Evolutionary conservation across 2,113 vertebrate species (phyloP), one percentile per base, ranked within the genome.

Genomic region (Gymnocephalus cernua): DNA sequence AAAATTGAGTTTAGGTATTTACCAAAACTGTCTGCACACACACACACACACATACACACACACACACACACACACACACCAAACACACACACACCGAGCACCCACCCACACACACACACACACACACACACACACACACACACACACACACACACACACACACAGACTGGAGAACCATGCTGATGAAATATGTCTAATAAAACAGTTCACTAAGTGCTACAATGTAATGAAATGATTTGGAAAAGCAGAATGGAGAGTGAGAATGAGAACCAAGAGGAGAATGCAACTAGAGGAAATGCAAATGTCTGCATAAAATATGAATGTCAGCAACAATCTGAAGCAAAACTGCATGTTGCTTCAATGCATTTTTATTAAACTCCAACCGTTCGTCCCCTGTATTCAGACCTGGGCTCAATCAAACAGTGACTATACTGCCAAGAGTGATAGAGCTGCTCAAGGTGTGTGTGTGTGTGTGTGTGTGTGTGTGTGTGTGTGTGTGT

Each of bases 1-100:
- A 90, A 91, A 91, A 94, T 89, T 87, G 80, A 88, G 67, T 90
- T 81, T 50, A 82, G 83, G 73, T 86, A 74, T 89, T 90, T 90
- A 86, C 66, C 44, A 74, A 74, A 81, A 80, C 45, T 38, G 54
- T 45, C 19, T 44, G 66, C 41, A 41, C 38, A 41, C 35, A 35
- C 32, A 35, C 6, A 35, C 32, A 35, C 35, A 38, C 35, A 35
- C 32, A 32, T 8, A 35, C 38, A 41, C 2, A 11, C 38, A 41
- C 38, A 41, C 38, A 11, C 56, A 73, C 77, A 62, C 63, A 58
- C 23, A 75, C 1, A 76, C 38, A 71, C 41, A 25, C 23, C n/a
- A n/a, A n/a, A 56, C 35, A 32, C 4, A 51, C 4, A 71, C 38
- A 41, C 2, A 11, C n/a, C n/a, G n/a, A n/a, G n/a, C 38, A 41